Base-by-base conservation (phyloP, 2,888 invertebrate genomes). In the Oligia latruncula region DNA sequence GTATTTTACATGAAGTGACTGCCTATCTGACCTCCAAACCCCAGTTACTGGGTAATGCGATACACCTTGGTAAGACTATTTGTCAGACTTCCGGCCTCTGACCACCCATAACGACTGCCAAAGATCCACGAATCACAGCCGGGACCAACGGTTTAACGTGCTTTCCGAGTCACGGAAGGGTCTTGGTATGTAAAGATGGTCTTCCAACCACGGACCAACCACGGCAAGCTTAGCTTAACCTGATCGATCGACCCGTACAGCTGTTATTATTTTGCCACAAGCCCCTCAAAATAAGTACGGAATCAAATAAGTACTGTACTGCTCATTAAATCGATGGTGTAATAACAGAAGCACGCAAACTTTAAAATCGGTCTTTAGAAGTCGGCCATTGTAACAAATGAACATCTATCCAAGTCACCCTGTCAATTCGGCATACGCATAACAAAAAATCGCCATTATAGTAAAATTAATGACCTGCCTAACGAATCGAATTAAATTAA, bases 401-500 rank as follows among this genome's bases (percentile, higher is more conserved):
- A 65, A 70, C 52, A 23, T 58, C 71, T 55, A 66, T 49, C 52
- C 52, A 67, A 55, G 80, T 29, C 70, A 35, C 66, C 65, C 67
- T 84, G 85, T 85, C 84, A 84, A 87, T 87, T 87, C 71, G 62
- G 64, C 65, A 74, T 78, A 60, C 60, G 35, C 5, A 35, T 55
- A 43, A 80, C 71, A 86, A 80, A 83, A 83, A 80, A 68, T 74
- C 62, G 75, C 71, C 76, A 81, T 88, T 79, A 88, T 87, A 74
- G 73, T 83, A 79, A 88, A 82, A 78, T 87, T 85, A 84, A 90
- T 87, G 88, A 85, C 80, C 74, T 84, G 75, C 71, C 81, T 72
- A 85, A 89, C 78, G 78, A 85, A 88, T 81, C 75, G 80, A 74
- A 81, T 83, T 78, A 82, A 82, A 85, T 85, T 84, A 82, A 81